Base-by-base conservation (phyloP, 2,888 invertebrate species). In the Aspidiotus rigidus region DNA sequence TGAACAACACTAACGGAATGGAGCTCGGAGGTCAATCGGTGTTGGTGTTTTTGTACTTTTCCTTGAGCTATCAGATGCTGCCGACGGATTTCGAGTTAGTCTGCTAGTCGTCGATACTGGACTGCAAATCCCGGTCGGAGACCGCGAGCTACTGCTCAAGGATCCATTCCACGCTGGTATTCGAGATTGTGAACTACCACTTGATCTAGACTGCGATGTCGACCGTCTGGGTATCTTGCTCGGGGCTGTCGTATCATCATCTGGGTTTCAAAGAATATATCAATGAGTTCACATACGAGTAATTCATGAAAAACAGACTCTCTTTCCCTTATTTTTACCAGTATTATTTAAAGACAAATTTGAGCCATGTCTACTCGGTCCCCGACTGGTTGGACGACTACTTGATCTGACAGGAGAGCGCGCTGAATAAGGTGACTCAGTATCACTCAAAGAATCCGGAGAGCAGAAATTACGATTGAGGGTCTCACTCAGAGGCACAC, bases 291-390 rank as follows among this genome's bases (percentile, higher is more conserved):
- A 28, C 28, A 28, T 28, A 28, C 1, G 2, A 1, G 5, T 28
- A 28, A 28, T 28, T 28, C 15, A 11, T 11, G 15, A 16, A 59
- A 17, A 59, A n/a, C n/a, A 59, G 13, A 72, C 10, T 40, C 40
- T 71, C 16, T 15, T 15, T 13, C 2, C 5, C n/a, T 15, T n/a
- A 7, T 13, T 72, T 70, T 73, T 79, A 90, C 91, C 91, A 78
- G 90, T 90, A 78, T 91, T 90, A 78, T 93, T 93, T 74, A 93
- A 81, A 59, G 93, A 93, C 72, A 92, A 84, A 76, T 91, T 93
- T 60, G 95, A 95, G 73, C 94, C 94, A 77, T 94, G 92, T 75
- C 94, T 86, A 74, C 94, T 94, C 28, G 93, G 90, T 77, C 93
- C 85, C 72, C 86, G 87, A 72, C 86, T 85, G 54, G 85, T 84